Conservation (phyloP, 1,140 invertebrate genomes). For the Drosophila athabasca region DNA sequence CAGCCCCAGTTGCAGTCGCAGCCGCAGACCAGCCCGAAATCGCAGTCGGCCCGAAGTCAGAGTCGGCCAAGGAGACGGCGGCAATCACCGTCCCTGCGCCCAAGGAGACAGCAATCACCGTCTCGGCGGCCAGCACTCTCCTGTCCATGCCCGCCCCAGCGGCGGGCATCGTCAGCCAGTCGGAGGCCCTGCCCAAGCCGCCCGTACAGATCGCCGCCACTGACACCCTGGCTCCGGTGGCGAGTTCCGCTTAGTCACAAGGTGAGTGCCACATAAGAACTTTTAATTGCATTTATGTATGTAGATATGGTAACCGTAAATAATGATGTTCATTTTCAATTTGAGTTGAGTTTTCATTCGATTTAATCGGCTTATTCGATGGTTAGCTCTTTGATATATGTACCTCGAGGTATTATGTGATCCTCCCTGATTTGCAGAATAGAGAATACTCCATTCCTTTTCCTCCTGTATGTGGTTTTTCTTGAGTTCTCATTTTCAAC, state of each 20-base stretch:
- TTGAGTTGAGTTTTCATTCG: too few species aligned
- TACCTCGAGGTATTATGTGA: too few species aligned
- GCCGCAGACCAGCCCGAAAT: constrained; percentile 11
- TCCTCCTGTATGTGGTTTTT: not conserved
- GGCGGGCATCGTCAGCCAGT: not conserved
- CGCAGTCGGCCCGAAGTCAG: too few species aligned
- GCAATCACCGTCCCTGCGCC: constrained; percentile 1
- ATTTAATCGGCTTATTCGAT: too few species aligned
- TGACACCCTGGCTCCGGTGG: constrained; percentile 70
- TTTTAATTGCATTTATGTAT: not conserved
- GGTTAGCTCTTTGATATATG: too few species aligned
- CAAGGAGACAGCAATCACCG: constrained; percentile 38
- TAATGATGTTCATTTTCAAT: too few species aligned
- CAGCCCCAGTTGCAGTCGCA: constrained; percentile 3
- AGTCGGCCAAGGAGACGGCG: not conserved
- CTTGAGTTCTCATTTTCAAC: not conserved
- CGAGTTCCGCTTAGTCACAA: constrained; percentile 80
- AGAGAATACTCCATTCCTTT: too few species aligned
- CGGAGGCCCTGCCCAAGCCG: constrained; percentile 56
- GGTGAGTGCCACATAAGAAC: constrained; percentile 46
- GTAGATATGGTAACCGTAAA: too few species aligned
- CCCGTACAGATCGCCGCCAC: constrained; percentile 72
- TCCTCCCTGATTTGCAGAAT: too few species aligned
- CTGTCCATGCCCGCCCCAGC: constrained; percentile 22
- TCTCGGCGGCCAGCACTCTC: constrained; percentile 49